Conservation (phyloP, 2,888 invertebrate species). For the Thymelicus acteon region DNA sequence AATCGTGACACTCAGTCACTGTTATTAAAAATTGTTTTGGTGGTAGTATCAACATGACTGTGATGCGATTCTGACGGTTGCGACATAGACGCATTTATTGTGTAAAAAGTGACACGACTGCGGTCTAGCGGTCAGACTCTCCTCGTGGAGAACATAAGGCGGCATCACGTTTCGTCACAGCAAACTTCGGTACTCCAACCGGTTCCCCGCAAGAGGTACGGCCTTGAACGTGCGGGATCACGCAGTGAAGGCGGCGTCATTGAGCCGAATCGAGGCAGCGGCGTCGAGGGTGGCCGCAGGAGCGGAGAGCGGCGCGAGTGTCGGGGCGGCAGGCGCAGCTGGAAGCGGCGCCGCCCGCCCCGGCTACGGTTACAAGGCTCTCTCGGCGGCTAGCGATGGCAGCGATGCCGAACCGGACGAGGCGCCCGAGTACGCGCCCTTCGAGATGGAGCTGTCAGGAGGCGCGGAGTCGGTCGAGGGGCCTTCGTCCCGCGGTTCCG, state of each 20-base stretch:
- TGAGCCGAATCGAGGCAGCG: slow-evolving; percentile 75
- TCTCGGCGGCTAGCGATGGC: slow-evolving; percentile 79
- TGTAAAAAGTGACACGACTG: neutral
- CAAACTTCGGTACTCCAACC: slow-evolving; percentile 78
- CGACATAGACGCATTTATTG: neutral
- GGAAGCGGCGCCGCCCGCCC: slow-evolving; percentile 74
- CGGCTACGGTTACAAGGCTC: slow-evolving; percentile 80
- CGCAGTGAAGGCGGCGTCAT: slow-evolving; percentile 74
- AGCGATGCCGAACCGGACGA: slow-evolving; percentile 76
- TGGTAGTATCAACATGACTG: slow-evolving; percentile 44
- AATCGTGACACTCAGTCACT: slow-evolving; percentile 48
- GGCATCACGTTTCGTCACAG: slow-evolving; percentile 82
- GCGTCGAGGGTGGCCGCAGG: slow-evolving; percentile 71
- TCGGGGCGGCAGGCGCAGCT: slow-evolving; percentile 57
- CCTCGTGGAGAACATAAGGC: slow-evolving; percentile 38
- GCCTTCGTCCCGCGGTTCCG: slow-evolving; percentile 79
- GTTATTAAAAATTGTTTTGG: slow-evolving; percentile 57
- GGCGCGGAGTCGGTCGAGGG: slow-evolving; percentile 74
- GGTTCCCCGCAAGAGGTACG: slow-evolving; percentile 68
- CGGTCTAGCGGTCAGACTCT: slow-evolving; percentile 6
- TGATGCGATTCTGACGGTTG: slow-evolving; percentile 11
- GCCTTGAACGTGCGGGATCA: slow-evolving; percentile 70
- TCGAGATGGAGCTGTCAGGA: slow-evolving; percentile 77
- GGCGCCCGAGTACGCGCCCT: slow-evolving; percentile 72
- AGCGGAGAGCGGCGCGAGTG: slow-evolving; percentile 63